Base-by-base conservation (phyloP, 2,797 vertebrate genomes). In the Scomberomorus guttatus region DNA sequence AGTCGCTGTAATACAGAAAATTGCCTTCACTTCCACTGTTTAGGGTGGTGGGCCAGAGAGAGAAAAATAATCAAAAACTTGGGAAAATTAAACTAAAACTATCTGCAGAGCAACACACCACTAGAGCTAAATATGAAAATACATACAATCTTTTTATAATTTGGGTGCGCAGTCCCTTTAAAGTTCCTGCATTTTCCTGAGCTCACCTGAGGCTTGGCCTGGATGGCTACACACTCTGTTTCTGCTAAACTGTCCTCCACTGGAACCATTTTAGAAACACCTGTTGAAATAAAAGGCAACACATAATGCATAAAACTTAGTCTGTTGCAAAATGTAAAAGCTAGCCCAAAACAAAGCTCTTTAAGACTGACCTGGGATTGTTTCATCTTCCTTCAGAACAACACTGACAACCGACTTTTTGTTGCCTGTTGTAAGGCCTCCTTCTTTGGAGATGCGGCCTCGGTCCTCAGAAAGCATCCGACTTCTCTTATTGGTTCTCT, bases 221-320 rank as follows among this genome's bases (percentile, higher is more conserved):
- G 80, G 34, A 5, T 32, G 29, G 62, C 27, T 59, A 25, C 1
- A 29, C 75, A 65, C 7, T 86, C 86, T 15, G 59, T 63, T 79
- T 87, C 87, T 56, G 62, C 62, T 73, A 58, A 82, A 67, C 5
- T 62, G 3, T 90, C 83, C 55, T 94, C 92, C 2, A 94, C 73
- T 75, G 92, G 92, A 81, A 93, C 87, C 86, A 94, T 92, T 90
- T 93, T 91, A 55, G 75, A 90, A 69, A 93, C 87, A 73, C 90
- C 94, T 94, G 81, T 76, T 54, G 34, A 76, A 76, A 69, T 77
- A 52, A 11, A 74, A 71, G 34, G 4, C 0, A 60, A 82, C 10
- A 60, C 0, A 46, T 57, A 54, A 65, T 17, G 12, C 9, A 72
- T 5, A 9, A 18, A 50, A 69, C 42, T 17, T 17, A 46, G 10